Percentiles rank a stretch among this genome's conserved stretches.
phyloP scores from a whole-genome alignment of 2,113 vertebrate species.

The Catharus minimus region DNA sequence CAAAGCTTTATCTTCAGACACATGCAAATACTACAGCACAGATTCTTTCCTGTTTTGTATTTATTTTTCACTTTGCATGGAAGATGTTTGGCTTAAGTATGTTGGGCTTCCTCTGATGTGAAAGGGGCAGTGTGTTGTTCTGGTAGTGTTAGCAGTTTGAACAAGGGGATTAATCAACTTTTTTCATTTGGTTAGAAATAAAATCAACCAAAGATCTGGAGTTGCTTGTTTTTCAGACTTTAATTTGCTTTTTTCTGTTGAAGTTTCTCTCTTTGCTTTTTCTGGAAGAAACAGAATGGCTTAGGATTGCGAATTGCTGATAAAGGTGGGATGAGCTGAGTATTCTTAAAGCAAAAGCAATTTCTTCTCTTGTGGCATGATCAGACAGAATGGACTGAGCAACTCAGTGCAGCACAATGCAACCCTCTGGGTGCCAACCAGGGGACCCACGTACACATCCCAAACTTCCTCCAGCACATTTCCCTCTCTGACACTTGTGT shows the following conservation, averaged over 20 bases:
- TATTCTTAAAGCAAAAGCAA: neutral
- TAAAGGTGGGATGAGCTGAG: neutral
- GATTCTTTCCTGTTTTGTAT: neutral
- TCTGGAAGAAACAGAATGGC: neutral
- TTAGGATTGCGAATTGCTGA: neutral
- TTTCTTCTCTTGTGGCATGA: accelerated
- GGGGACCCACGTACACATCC: neutral
- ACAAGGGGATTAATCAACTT: constrained; percentile 2
- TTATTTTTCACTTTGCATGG: neutral
- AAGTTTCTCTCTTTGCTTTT: constrained; percentile 3
- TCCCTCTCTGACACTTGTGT: neutral
- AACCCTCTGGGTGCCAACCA: neutral
- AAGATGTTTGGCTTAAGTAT: neutral
- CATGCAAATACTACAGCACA: neutral
- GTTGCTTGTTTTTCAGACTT: neutral
- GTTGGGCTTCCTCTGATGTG: neutral
- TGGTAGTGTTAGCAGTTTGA: neutral
- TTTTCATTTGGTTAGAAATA: neutral
- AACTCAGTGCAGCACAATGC: accelerated
- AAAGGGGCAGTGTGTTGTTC: neutral
- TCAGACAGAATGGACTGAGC: neutral
- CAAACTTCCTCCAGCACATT: accelerated
- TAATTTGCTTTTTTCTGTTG: neutral
- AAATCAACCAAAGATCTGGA: neutral
- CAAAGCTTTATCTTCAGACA: neutral